Conservation (phyloP, 2,888 invertebrate species). For the Lypha dubia region DNA sequence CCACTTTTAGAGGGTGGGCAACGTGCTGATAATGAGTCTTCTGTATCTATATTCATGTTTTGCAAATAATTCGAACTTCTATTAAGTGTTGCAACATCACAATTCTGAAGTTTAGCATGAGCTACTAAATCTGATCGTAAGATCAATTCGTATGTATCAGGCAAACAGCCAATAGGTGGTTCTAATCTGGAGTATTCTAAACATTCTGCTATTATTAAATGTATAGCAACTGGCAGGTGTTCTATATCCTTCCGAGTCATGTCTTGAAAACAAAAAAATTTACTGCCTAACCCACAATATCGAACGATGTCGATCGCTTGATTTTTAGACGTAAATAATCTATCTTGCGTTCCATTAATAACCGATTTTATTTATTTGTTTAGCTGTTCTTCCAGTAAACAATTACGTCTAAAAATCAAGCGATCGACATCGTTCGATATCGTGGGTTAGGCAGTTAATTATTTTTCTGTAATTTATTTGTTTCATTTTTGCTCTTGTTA, state of each 20-base stretch:
- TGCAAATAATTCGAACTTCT: constrained; percentile 75
- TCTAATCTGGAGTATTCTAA: constrained; percentile 88
- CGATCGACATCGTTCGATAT: too few relatives aligned
- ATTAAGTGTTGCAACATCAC: constrained; percentile 49
- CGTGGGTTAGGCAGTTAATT: too few relatives aligned
- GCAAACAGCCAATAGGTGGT: constrained; percentile 89
- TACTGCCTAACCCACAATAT: too few relatives aligned
- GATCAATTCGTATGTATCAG: constrained; percentile 88
- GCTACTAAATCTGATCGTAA: constrained; percentile 88
- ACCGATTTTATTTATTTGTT: too few relatives aligned
- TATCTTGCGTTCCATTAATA: too few relatives aligned
- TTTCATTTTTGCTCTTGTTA: too few relatives aligned
- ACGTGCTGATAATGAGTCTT: constrained; percentile 82
- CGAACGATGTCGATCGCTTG: too few relatives aligned
- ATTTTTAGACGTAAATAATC: too few relatives aligned
- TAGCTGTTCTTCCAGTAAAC: too few relatives aligned
- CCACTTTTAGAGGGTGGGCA: constrained; percentile 79
- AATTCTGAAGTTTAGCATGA: constrained; percentile 82
- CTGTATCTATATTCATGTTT: constrained; percentile 83
- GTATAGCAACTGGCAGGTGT: constrained; percentile 88
- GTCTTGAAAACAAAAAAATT: constrained; percentile 57
- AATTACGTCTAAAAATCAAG: too few relatives aligned
- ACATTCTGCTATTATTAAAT: constrained; percentile 87
- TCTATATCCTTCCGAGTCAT: constrained; percentile 86
- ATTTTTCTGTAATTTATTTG: too few relatives aligned